Evolutionary conservation across 2,888 invertebrate species (phyloP).

Genomic region (Cancer borealis): DNA sequence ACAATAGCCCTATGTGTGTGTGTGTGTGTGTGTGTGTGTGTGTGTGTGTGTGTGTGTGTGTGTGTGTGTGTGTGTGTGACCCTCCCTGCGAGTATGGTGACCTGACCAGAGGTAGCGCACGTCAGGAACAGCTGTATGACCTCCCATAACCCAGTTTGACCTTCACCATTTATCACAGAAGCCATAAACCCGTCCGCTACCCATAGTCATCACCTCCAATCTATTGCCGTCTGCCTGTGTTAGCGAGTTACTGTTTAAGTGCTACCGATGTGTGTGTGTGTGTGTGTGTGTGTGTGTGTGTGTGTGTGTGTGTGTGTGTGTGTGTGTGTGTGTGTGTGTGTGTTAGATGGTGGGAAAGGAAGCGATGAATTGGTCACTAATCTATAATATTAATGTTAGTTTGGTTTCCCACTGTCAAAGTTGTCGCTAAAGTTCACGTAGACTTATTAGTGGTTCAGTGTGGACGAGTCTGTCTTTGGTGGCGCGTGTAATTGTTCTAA

Average conservation of each 20-base stretch:
- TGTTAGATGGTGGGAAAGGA: background rate
- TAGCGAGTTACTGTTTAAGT: slow-evolving; percentile 32
- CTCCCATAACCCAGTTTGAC: slow-evolving; percentile 14
- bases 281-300: background rate
- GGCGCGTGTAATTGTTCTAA: background rate
- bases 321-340: background rate
- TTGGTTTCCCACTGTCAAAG: background rate
- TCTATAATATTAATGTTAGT: background rate
- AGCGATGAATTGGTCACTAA: background rate
- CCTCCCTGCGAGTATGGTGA: background rate
- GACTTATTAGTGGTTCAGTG: background rate
- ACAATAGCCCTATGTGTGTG: background rate
- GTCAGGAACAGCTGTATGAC: slow-evolving; percentile 25
- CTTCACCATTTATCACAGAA: background rate
- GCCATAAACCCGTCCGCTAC: slow-evolving; percentile 11
- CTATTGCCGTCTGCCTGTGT: background rate
- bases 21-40: slow-evolving; percentile 45
- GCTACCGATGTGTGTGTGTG: background rate
- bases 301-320: no score
- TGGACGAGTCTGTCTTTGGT: background rate
- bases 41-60: slow-evolving; percentile 26
- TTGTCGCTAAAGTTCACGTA: background rate
- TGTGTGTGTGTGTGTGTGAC: slow-evolving; percentile 31
- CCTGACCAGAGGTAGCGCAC: background rate
- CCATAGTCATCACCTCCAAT: background rate